A percentile compares a stretch with the other conserved stretches of the same genome.
Conservation (phyloP, 2,888 invertebrate species). For the Phania funesta region DNA sequence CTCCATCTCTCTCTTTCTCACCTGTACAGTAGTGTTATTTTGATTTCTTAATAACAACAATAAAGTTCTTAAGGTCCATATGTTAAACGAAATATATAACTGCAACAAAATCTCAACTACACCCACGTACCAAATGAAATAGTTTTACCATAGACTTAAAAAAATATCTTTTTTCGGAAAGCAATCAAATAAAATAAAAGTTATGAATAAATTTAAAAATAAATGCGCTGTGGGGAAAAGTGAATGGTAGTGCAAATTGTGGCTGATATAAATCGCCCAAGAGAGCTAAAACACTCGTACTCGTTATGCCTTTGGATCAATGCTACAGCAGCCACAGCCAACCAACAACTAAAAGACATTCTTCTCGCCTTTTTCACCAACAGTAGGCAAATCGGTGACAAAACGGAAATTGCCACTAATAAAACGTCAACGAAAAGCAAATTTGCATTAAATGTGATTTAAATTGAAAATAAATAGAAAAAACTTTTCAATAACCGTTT, state of each 20-base stretch:
- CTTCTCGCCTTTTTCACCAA: constrained; percentile 3
- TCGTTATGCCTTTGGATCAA: constrained; percentile 22
- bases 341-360: constrained; percentile 3
- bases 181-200: constrained; percentile 11
- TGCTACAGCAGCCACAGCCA: constrained; percentile 27
- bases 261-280: constrained; percentile 55
- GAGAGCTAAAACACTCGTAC: constrained; percentile 3
- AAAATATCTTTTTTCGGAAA: neutral
- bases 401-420: constrained; percentile 66
- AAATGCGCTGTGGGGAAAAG: constrained; percentile 47
- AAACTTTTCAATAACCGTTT: too few species aligned
- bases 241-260: constrained; percentile 60
- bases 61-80: constrained; percentile 50
- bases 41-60: constrained; percentile 36
- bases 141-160: neutral
- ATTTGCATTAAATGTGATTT: constrained; percentile 54
- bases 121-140: constrained; percentile 47
- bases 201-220: constrained; percentile 60
- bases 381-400: constrained; percentile 66
- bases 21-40: neutral
- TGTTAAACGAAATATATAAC: constrained; percentile 62
- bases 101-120: constrained; percentile 55
- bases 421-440: constrained; percentile 23
- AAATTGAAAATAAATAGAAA: constrained; percentile 36
- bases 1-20: neutral